Percentiles rank a stretch among this genome's conserved stretches.
Conservation (phyloP, 2,797 vertebrate genomes). For the Lemur catta region DNA sequence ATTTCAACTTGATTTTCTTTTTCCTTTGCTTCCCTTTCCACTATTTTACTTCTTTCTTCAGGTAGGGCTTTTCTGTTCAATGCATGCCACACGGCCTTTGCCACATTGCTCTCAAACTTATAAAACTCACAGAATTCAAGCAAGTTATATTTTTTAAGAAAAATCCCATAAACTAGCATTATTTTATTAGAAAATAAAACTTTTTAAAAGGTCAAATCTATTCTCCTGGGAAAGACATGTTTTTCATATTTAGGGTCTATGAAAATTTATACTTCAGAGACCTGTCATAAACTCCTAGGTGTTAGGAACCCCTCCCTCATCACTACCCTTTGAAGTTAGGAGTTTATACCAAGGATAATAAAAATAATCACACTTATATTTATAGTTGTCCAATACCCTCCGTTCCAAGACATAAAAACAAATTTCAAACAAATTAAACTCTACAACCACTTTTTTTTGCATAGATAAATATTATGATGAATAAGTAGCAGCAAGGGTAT, state of each 20-base stretch:
- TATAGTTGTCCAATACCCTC: conserved; percentile 21
- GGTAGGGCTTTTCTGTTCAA: background rate
- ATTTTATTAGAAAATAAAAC: conserved; percentile 67
- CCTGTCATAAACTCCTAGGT: conserved; percentile 34
- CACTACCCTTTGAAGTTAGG: conserved; percentile 59
- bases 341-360: conserved; percentile 64
- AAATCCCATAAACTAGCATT: background rate
- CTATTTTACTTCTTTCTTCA: conserved; percentile 14
- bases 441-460: conserved; percentile 35
- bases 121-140: conserved; percentile 49
- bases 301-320: conserved; percentile 27
- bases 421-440: conserved; percentile 59
- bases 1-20: conserved; percentile 69
- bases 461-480: conserved; percentile 42
- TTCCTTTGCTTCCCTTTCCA: conserved; percentile 38
- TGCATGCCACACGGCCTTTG: background rate
- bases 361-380: conserved; percentile 65
- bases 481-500: background rate
- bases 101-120: background rate
- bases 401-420: conserved; percentile 33
- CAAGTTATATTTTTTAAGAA: background rate
- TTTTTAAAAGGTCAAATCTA: conserved; percentile 62
- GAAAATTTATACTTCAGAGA: conserved; percentile 44
- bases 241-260: conserved; percentile 60
- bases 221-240: conserved; percentile 51